Evolutionary conservation across 1,140 invertebrate genomes (phyloP), one percentile per base, ranked within the genome.

Genomic region (Drosophila watanabei): DNA sequence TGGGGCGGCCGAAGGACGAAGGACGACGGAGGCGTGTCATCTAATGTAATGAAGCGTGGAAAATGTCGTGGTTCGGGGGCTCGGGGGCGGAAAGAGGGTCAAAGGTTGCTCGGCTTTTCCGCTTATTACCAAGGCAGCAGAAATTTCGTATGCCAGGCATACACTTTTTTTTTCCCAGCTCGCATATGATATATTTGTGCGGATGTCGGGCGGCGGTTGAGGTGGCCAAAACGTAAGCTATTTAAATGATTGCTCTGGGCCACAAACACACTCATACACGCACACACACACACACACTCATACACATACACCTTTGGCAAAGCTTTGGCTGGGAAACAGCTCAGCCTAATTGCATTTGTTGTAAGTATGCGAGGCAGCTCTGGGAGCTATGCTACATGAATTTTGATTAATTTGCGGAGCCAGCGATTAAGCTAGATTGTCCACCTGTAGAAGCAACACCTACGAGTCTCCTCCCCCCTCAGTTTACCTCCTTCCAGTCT

Each of bases 41-140:
- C 77, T 80, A 79, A 80, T 80, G 76, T 80, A 80, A 80, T 80
- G 77, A 80, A 79, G 76, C 76, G 64, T 57, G 68, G 39, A 61
- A 71, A 46, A 64, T 60, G 35, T 20, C 35, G 54, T 5, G 60
- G 13, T 46, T n/a, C 32, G n/a, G 37, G 33, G 16, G 62, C 32
- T 39, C 28, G 13, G n/a, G 13, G 13, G n/a, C 13, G 7, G 13
- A 8, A 37, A 28, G 62, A 68, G 73, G 62, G 58, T 48, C 77
- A 71, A 79, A 62, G 65, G 66, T 71, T 24, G 39, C 52, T 54
- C 43, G 52, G 49, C 52, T 62, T 71, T 72, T 59, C 18, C 59
- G 66, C 76, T 79, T 69, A 76, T 70, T 78, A 60, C 61, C 39
- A 57, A 41, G 33, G 52, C 60, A 65, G 60, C 35, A 54, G 16